phyloP scores from a whole-genome alignment of 1,140 invertebrate species.

The Calliopsis andreniformis region DNA sequence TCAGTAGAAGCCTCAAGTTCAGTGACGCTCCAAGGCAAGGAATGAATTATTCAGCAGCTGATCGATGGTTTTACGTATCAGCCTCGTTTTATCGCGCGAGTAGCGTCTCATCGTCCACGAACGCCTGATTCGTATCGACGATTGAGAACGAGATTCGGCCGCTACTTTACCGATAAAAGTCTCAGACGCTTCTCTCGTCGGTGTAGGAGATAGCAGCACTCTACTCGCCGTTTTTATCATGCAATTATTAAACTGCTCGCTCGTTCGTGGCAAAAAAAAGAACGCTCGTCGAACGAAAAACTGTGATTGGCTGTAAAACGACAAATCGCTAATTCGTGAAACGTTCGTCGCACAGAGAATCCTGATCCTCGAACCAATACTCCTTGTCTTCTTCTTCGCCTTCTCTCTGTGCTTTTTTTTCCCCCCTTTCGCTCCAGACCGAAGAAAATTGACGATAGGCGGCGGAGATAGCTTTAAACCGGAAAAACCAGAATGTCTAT shows the following conservation, averaged over 20 bases:
- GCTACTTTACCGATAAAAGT: constrained; percentile 56
- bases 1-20: too few relatives aligned
- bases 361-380: too few relatives aligned
- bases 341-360: too few relatives aligned
- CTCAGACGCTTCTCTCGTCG: constrained; percentile 4
- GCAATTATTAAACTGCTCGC: neutral
- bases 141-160: constrained; percentile 25
- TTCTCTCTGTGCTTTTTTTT: neutral
- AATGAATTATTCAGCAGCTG: constrained; percentile 17
- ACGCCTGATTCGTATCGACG: constrained; percentile 15
- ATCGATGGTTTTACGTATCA: constrained; percentile 5
- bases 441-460: neutral
- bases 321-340: too few relatives aligned
- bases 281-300: too few relatives aligned
- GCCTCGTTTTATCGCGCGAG: neutral
- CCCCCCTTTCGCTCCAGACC: neutral
- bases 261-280: neutral
- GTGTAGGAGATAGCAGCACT: constrained; percentile 62
- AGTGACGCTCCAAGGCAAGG: too few relatives aligned
- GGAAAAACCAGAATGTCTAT: constrained; percentile 30
- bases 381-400: too few relatives aligned
- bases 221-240: neutral
- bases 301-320: too few relatives aligned
- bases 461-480: neutral
- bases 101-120: neutral